Conservation (phyloP, 2,797 vertebrate species). For the Characodon lateralis region DNA sequence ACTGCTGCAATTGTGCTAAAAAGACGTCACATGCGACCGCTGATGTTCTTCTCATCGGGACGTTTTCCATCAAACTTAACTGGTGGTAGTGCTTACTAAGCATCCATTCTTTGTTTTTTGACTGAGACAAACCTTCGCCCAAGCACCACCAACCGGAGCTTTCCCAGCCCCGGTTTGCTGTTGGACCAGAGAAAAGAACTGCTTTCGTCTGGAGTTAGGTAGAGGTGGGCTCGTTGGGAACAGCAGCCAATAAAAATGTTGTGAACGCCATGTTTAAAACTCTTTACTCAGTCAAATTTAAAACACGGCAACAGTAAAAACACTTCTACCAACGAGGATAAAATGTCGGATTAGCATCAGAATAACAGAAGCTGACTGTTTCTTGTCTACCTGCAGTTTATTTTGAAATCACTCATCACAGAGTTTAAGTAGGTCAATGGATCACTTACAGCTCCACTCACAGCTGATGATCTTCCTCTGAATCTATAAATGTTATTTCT, state of each 20-base stretch:
- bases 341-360: too few species aligned
- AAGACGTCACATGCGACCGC: background rate
- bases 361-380: too few species aligned
- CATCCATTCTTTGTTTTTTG: background rate
- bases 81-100: background rate
- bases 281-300: background rate
- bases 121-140: background rate
- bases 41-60: background rate
- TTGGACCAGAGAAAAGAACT: background rate
- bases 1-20: slow-evolving; percentile 4
- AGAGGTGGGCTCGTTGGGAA: background rate
- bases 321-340: too few species aligned
- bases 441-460: too few species aligned
- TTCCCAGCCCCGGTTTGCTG: background rate
- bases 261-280: background rate
- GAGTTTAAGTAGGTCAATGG: too few species aligned
- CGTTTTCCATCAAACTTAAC: background rate
- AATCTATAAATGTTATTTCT: too few species aligned
- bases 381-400: too few species aligned
- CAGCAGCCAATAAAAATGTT: background rate
- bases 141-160: background rate
- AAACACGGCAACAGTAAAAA: too few species aligned
- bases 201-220: background rate
- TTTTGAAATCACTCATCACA: too few species aligned
- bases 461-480: too few species aligned